Conservation (phyloP, 2,113 vertebrate genomes). For the Daboia siamensis region DNA sequence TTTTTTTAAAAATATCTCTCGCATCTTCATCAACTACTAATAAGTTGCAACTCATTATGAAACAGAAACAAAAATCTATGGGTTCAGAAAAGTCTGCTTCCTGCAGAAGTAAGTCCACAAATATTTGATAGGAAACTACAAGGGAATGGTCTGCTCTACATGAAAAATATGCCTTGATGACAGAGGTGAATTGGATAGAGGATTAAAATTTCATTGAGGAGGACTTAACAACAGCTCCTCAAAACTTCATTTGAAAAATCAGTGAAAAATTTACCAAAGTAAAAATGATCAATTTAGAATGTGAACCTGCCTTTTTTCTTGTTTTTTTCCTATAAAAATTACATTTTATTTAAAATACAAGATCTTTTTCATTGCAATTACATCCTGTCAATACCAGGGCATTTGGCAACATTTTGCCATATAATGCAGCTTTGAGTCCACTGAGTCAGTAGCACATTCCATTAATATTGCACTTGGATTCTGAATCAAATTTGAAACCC, state of each 20-base stretch:
- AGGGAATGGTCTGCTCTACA: conserved; percentile 67
- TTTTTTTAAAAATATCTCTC: conserved; percentile 59
- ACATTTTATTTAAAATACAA: conserved; percentile 82
- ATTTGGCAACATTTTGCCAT: conserved; percentile 74
- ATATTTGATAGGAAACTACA: conserved; percentile 62
- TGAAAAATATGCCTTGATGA: conserved; percentile 67
- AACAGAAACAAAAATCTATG: conserved; percentile 57
- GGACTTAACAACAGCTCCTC: conserved; percentile 74
- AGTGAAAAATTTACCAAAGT: conserved; percentile 81
- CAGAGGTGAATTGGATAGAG: conserved; percentile 67
- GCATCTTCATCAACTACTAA: conserved; percentile 60
- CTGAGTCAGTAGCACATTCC: conserved; percentile 79
- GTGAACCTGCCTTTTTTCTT: conserved; percentile 74
- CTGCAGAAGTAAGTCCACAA: conserved; percentile 63
- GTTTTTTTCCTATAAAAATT: conserved; percentile 79
- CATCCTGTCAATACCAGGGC: conserved; percentile 73
- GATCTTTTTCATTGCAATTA: conserved; percentile 77
- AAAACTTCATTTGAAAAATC: conserved; percentile 74
- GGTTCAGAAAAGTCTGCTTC: conserved; percentile 67
- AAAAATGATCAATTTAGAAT: conserved; percentile 83
- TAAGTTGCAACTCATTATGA: conserved; percentile 68
- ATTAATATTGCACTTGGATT: conserved; percentile 85
- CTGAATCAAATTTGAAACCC: conserved; percentile 64
- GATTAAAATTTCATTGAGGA: conserved; percentile 66
- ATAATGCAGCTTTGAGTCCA: conserved; percentile 77